Percentiles rank a stretch among this genome's conserved stretches.
Evolutionary conservation across 2,888 invertebrate genomes (phyloP).

Genomic region (Drosophila seclusa): DNA sequence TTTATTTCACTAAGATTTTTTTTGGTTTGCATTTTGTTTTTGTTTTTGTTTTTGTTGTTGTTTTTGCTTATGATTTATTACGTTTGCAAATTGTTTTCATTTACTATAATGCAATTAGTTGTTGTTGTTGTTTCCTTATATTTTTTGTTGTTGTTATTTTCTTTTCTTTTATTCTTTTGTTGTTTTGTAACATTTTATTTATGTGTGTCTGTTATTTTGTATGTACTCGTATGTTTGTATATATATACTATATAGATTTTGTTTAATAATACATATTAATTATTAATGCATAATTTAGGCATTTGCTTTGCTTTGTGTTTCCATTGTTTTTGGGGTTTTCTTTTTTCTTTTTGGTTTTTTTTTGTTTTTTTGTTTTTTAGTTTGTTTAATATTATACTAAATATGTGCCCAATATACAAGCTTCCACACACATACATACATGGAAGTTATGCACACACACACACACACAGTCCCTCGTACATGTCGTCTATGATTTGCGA

Average conservation of each 20-base stretch:
- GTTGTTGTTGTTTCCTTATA: constrained; percentile 20
- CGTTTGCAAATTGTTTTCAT: constrained; percentile 35
- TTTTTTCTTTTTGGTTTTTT: constrained; percentile 10
- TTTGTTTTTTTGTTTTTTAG: constrained; percentile 2
- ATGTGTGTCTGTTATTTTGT: constrained; percentile 25
- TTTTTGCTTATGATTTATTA: constrained; percentile 46
- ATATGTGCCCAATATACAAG: constrained; percentile 46
- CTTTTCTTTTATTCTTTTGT: constrained; percentile 11
- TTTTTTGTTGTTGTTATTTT: constrained; percentile 14
- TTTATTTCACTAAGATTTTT: constrained; percentile 72
- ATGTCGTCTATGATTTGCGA: not conserved
- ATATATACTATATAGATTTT: constrained; percentile 24
- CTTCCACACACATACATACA: constrained; percentile 50
- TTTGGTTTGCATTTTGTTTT: constrained; percentile 12
- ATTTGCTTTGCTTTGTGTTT: constrained; percentile 60
- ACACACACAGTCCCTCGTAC: not conserved
- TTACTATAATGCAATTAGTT: constrained; percentile 51
- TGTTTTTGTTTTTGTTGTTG: constrained; percentile 7
- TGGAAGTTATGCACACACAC: not conserved
- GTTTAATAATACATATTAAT: constrained; percentile 56
- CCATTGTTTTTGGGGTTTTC: constrained; percentile 29
- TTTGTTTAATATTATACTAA: constrained; percentile 54
- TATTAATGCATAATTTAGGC: constrained; percentile 68
- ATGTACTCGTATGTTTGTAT: constrained; percentile 28
- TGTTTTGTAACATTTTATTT: constrained; percentile 22